Evolutionary conservation across 1,140 invertebrate genomes (phyloP), one percentile per base, ranked within the genome.

Genomic region (Acyrthosiphon pisum): DNA sequence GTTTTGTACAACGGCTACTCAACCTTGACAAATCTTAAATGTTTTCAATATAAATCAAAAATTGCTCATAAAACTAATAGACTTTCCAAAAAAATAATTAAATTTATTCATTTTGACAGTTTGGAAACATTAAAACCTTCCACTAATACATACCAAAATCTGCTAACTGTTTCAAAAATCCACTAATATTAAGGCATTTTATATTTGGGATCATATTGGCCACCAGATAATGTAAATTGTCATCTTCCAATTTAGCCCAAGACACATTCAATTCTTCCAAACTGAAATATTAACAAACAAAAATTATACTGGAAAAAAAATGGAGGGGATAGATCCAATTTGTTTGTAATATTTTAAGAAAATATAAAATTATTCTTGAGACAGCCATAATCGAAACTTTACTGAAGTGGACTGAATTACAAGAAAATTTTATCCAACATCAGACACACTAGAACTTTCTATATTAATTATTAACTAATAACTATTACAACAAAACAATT

Each of bases 151-250:
- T 95, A 98, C 98, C 96, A 90, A 96, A 95, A 95, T 98, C 97
- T 89, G 95, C 96, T 88, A 98, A 95, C 6, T 96, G 96, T 95
- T 97, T 97, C 48, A 97, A 95, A 94, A 97, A 97, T 0, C 98
- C 98, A 94, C 97, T 97, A 6, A 98, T 94, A 95, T 98, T 98
- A 3, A 99, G 95, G 93, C 97, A 96, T 88, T 96, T 96, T 86
- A 98, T 94, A 83, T 96, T 96, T 8, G 95, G 94, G 1, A 98
- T 96, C 88, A 98, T 94, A 94, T 96, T 95, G 26, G 95, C 95
- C 93, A 97, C 97, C 14, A 98, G 94, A 50, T 96, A 95, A 23
- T 96, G 94, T 50, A 98, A 95, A 18, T 96, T 95, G 11, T 96
- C 95, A 30, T 95, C 94, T 94, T 95, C 95, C n/a, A 98, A 95